Base-by-base conservation (phyloP, 2,797 vertebrate species). In the Tokudaia muenninki region DNA sequence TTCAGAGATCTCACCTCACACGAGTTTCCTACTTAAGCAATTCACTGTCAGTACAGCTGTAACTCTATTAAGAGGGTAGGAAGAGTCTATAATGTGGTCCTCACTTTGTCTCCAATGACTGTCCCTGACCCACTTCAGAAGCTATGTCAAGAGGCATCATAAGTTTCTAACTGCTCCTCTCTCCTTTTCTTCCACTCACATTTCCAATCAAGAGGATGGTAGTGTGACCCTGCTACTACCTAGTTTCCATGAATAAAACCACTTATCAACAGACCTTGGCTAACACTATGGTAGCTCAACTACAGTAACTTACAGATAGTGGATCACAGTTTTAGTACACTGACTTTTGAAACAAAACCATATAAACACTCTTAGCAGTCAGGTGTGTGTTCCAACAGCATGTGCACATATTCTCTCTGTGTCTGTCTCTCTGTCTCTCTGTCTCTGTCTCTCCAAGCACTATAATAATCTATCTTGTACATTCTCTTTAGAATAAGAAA, bases 311-410 rank as follows among this genome's bases (percentile, higher is more conserved):
- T 81, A 82, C 2, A 96, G 72, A 90, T 44, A 65, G 50, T 94
- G 91, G 17, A 14, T 34, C 52, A 93, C 59, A 89, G 50, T 14
- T 74, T 94, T 59, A 81, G 37, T 14, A 75, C 24, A 61, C 6
- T 88, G 44, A 84, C 75, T 91, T 93, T 92, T 87, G 59, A 95
- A 87, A 97, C 31, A 93, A 57, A 91, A 91, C 57, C 37, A 82
- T 67, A 93, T 55, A 75, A 91, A 17, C 14, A 94, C 37, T 21
- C 34, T 78, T 59, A 94, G 17, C 59, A 80, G 37, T 0, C 12
- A 77, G 65, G 34, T n/a, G 37, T 24, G 2, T 16, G 4, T 37
- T 7, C 3, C 6, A 29, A 63, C 6, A 55, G 31, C 5, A 44
- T 44, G 24, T 5, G 34, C 17, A 16, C 16, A 70, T n/a, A n/a